phyloP scores from a whole-genome alignment of 2,113 vertebrate species.

The Cnemophilus loriae region DNA sequence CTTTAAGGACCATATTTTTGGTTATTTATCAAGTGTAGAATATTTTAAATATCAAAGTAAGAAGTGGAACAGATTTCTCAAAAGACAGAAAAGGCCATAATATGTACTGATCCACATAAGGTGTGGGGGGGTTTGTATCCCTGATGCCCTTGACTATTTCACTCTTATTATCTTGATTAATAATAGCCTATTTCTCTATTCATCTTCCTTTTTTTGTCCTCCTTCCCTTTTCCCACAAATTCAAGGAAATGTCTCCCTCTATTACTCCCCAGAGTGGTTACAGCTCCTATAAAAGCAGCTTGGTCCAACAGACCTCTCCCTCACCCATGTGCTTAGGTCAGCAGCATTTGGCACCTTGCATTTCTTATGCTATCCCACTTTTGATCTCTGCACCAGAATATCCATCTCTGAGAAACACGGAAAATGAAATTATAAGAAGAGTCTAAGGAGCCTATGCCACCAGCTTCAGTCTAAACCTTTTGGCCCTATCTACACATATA shows the following conservation, averaged over 20 bases:
- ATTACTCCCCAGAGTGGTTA: background rate
- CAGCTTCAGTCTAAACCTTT: background rate
- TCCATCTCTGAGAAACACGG: background rate
- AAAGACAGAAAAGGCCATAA: background rate
- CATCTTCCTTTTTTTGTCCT: background rate
- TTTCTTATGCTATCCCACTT: background rate
- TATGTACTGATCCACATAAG: background rate
- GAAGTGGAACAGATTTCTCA: background rate
- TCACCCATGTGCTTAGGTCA: background rate
- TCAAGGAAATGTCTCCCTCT: background rate
- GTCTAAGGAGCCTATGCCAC: background rate
- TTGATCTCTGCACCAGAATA: background rate
- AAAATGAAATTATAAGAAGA: background rate
- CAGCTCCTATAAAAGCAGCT: background rate
- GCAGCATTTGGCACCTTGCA: background rate
- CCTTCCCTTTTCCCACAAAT: background rate
- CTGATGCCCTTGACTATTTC: background rate
- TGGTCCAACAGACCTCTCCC: background rate
- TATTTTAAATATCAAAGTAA: slow-evolving; percentile 14
- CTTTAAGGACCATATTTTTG: background rate
- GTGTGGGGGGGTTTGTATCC: background rate
- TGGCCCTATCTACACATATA: background rate
- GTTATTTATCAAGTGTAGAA: slow-evolving; percentile 25
- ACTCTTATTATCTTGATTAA: background rate
- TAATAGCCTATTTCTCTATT: background rate